phyloP scores from a whole-genome alignment of 2,888 invertebrate species.

The Galerucella nymphaeae region DNA sequence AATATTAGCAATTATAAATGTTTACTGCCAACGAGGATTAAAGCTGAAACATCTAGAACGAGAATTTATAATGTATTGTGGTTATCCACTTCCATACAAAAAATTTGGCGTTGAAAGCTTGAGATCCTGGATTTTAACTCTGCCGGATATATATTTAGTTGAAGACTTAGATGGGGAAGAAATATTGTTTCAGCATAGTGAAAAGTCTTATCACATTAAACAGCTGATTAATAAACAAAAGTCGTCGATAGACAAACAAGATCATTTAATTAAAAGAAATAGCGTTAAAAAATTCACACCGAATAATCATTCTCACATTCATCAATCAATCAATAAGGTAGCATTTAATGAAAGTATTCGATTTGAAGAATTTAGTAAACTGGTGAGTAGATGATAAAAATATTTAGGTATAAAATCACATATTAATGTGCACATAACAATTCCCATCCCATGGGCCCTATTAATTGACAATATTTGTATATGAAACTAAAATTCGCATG shows the following conservation, averaged over 20 bases:
- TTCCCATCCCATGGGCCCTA: too few species aligned
- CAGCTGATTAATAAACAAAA: conserved; percentile 53
- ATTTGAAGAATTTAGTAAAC: conserved; percentile 50
- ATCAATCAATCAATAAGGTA: conserved; percentile 49
- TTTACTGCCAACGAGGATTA: conserved; percentile 52
- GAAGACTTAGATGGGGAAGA: conserved; percentile 48
- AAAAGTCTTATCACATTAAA: conserved; percentile 52
- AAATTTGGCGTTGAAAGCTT: conserved; percentile 51
- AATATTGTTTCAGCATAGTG: conserved; percentile 52
- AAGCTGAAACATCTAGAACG: conserved; percentile 48
- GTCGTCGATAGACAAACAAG: conserved; percentile 18
- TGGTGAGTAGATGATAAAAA: conserved; percentile 45
- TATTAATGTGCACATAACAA: too few species aligned
- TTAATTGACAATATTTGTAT: too few species aligned
- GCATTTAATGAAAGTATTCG: conserved; percentile 45
- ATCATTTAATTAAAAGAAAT: conserved; percentile 2
- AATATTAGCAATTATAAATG: conserved; percentile 50
- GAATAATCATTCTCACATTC: conserved; percentile 46
- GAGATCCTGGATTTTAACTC: conserved; percentile 51
- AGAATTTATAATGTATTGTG: conserved; percentile 51
- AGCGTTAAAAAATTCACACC: conserved; percentile 37
- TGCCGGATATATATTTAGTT: conserved; percentile 53
- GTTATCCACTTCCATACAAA: conserved; percentile 52
- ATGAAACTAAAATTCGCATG: too few species aligned
- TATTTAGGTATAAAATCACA: too few species aligned